These are phyloP conservation scores for Drosophila repleta DNA, from an alignment of 1,140 invertebrate species.

Conservation along the genomic window DNA sequence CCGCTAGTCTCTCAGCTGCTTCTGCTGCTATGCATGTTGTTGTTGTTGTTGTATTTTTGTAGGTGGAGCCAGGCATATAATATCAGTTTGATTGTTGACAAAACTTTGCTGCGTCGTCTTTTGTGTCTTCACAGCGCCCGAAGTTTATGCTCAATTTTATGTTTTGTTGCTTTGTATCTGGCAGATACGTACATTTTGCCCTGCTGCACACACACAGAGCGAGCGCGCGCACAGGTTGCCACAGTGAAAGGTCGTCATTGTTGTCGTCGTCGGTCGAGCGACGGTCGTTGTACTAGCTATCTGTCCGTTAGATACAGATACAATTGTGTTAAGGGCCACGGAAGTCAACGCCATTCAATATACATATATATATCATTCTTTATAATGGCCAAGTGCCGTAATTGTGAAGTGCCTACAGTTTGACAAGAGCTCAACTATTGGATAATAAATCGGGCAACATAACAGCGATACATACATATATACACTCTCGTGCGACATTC, in stretches of 20 bases:
- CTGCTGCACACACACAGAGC: conserved; percentile 53
- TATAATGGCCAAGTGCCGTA: conserved; percentile 32
- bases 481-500: background rate
- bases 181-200: conserved; percentile 74
- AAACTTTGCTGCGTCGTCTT: conserved; percentile 60
- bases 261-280: conserved; percentile 36
- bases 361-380: background rate
- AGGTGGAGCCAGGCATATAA: conserved; percentile 71
- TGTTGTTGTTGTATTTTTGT: conserved; percentile 69
- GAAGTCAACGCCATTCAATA: conserved; percentile 26
- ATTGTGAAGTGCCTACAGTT: conserved; percentile 37
- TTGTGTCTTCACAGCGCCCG: conserved; percentile 42
- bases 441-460: conserved; percentile 19
- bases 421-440: conserved; percentile 31
- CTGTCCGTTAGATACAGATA: conserved; percentile 35
- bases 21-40: background rate
- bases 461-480: background rate
- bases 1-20: conserved; percentile 22
- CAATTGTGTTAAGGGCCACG: conserved; percentile 17
- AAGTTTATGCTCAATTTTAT: conserved; percentile 57
- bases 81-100: conserved; percentile 74
- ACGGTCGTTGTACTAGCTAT: conserved; percentile 33
- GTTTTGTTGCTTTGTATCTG: conserved; percentile 53
- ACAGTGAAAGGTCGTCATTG: conserved; percentile 68
- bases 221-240: conserved; percentile 64